Conservation (phyloP, 2,888 invertebrate species). For the Sphecodes monilicornis region DNA sequence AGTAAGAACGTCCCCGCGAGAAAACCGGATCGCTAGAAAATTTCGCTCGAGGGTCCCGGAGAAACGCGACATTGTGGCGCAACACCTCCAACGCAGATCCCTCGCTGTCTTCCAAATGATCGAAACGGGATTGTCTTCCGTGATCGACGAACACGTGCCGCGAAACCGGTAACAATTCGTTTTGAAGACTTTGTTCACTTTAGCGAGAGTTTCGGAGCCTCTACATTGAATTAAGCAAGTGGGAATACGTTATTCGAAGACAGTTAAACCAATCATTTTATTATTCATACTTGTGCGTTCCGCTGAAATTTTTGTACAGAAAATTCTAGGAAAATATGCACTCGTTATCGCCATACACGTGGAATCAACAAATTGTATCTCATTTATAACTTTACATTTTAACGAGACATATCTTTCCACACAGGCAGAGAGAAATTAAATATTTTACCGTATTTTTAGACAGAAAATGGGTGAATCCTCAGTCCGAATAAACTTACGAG, state of each 20-base stretch:
- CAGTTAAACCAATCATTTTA: neutral
- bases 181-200: neutral
- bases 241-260: too few species aligned
- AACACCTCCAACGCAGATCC: neutral
- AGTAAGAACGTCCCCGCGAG: slow-evolving; percentile 27
- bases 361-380: neutral
- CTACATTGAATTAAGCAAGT: neutral
- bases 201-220: neutral
- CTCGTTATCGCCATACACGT: neutral
- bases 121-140: neutral
- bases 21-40: slow-evolving; percentile 37
- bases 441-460: too few species aligned
- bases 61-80: slow-evolving; percentile 17
- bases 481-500: neutral
- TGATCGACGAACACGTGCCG: neutral
- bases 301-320: neutral
- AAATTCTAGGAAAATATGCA: neutral
- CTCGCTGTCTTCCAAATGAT: neutral
- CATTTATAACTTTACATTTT: neutral
- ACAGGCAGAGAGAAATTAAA: neutral
- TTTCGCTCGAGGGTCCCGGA: slow-evolving; percentile 38
- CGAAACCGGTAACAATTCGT: neutral
- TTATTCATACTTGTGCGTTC: neutral
- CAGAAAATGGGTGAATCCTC: too few species aligned
- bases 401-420: neutral